Evolutionary conservation across 2,797 vertebrate genomes (phyloP).

Genomic region (Karalla daura): DNA sequence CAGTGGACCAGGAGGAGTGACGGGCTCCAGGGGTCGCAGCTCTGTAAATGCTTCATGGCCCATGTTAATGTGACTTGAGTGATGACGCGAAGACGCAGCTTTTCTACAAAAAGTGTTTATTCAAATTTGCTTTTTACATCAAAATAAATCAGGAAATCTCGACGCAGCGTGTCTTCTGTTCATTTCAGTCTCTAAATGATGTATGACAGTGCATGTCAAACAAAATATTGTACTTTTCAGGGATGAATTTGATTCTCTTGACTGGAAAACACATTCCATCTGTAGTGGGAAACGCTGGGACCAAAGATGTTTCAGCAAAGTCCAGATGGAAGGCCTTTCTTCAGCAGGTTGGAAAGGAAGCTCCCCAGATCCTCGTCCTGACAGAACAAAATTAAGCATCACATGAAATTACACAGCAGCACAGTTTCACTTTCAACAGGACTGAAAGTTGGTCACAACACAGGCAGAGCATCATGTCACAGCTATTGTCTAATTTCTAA

Average conservation of each 20-base stretch:
- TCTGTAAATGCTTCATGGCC: neutral
- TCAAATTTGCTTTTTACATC: conserved; percentile 36
- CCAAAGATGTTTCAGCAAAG: conserved; percentile 65
- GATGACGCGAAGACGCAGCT: neutral
- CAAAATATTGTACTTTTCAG: neutral
- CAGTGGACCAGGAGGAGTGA: neutral
- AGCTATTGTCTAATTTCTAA: neutral
- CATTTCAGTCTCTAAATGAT: conserved; percentile 12
- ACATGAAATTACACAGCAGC: neutral
- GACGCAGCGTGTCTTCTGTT: neutral
- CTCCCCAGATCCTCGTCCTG: conserved; percentile 98
- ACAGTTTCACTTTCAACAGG: neutral
- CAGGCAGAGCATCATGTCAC: neutral
- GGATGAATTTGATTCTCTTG: neutral
- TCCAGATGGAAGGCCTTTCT: conserved; percentile 91
- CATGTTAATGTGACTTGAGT: neutral
- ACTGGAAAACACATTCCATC: neutral
- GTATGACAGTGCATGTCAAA: neutral
- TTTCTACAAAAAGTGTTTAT: conserved; percentile 67
- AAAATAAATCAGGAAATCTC: conserved; percentile 37
- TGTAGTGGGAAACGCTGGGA: no score
- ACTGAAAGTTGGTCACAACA: neutral
- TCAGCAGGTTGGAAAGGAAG: conserved; percentile 91
- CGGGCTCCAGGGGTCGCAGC: neutral
- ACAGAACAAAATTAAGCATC: neutral